Percentiles rank a stretch among this genome's conserved stretches.
These are phyloP conservation scores for Stenolophus ochropezus DNA, from an alignment of 2,888 invertebrate genomes.

Conservation along the genomic window DNA sequence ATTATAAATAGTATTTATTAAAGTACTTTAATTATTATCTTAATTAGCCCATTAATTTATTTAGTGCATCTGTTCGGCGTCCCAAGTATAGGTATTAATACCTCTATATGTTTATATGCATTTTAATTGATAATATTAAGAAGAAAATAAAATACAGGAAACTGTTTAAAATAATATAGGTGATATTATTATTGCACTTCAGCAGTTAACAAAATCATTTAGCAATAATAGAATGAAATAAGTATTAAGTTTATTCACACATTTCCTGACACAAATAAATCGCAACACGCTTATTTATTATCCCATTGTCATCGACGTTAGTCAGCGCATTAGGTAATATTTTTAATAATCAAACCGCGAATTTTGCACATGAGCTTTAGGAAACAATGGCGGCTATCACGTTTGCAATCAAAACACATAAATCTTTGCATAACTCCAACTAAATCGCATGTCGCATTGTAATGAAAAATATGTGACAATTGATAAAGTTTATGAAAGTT, in stretches of 20 bases:
- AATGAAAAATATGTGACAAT: slow-evolving; percentile 7
- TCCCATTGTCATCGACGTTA: not conserved
- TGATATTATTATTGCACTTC: too few species aligned
- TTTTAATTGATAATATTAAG: too few species aligned
- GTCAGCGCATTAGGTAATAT: slow-evolving; percentile 22
- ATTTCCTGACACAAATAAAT: slow-evolving; percentile 1
- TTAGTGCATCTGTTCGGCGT: too few species aligned
- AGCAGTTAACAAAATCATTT: too few species aligned
- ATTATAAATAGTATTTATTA: too few species aligned
- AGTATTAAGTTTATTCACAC: not conserved
- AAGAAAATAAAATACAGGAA: too few species aligned
- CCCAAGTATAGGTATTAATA: too few species aligned
- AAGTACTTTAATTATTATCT: too few species aligned
- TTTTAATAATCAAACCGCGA: slow-evolving; percentile 26
- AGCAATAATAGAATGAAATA: too few species aligned
- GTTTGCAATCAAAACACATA: slow-evolving; percentile 6
- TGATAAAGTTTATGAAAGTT: slow-evolving; percentile 1
- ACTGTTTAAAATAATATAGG: too few species aligned
- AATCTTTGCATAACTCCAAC: slow-evolving; percentile 1
- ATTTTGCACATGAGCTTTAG: slow-evolving; percentile 28
- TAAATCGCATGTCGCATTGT: slow-evolving; percentile 1
- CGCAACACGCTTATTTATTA: slow-evolving; percentile 2
- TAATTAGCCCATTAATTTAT: too few species aligned
- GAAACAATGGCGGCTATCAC: slow-evolving; percentile 8
- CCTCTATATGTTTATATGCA: too few species aligned